Evolutionary conservation across 2,113 vertebrate species (phyloP).

Genomic region (Maylandia zebra): DNA sequence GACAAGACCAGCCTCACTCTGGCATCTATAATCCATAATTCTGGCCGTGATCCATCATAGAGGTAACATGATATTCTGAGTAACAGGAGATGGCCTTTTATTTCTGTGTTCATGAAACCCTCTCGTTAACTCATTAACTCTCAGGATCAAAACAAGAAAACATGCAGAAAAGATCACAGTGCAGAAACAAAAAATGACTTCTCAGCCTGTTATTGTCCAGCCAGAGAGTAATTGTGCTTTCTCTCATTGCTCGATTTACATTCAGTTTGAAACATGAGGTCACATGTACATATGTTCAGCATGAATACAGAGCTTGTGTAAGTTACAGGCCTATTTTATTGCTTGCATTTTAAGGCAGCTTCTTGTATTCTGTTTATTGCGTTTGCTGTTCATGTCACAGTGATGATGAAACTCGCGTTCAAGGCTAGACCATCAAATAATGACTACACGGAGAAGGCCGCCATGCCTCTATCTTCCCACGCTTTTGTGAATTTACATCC

Average conservation of each 20-base stretch:
- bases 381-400: not conserved
- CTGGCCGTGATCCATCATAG: constrained; percentile 2
- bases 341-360: not conserved
- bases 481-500: not conserved
- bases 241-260: not conserved
- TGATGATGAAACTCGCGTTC: not conserved
- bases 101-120: not conserved
- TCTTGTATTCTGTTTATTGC: not conserved
- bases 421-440: not conserved
- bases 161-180: not conserved
- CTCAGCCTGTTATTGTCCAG: not conserved
- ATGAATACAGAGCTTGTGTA: not conserved
- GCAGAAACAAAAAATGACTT: not conserved
- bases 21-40: constrained; percentile 19
- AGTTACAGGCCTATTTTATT: not conserved
- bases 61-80: constrained; percentile 1
- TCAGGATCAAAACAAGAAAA: not conserved
- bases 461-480: not conserved
- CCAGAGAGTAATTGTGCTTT: not conserved
- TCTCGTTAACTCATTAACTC: not conserved
- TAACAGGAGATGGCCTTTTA: not conserved
- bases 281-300: not conserved
- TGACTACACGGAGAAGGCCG: not conserved
- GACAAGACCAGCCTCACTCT: not conserved
- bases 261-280: not conserved